A percentile compares a stretch with the other conserved stretches of the same genome.
Conservation (phyloP, 2,888 invertebrate genomes). For the Drosophila villosipedis region DNA sequence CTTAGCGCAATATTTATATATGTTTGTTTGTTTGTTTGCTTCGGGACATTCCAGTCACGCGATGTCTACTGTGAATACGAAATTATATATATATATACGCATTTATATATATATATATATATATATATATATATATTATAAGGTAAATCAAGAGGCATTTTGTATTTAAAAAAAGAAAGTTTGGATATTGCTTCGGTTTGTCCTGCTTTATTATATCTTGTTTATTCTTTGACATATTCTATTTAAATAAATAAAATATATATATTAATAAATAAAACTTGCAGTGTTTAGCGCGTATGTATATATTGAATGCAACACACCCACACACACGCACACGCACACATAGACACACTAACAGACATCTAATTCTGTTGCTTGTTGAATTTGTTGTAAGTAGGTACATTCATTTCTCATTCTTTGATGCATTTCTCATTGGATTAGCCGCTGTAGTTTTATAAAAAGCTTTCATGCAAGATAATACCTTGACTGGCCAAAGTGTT, state of each 20-base stretch:
- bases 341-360: constrained; percentile 27
- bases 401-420: constrained; percentile 74
- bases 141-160: constrained; percentile 8
- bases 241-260: constrained; percentile 80
- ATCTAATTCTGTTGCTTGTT: constrained; percentile 43
- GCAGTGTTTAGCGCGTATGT: constrained; percentile 60
- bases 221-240: constrained; percentile 78
- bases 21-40: constrained; percentile 8
- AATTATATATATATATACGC: constrained; percentile 13
- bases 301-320: constrained; percentile 45
- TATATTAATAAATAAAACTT: constrained; percentile 81
- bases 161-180: constrained; percentile 17
- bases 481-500: constrained; percentile 50
- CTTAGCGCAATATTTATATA: constrained; percentile 49
- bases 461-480: constrained; percentile 64
- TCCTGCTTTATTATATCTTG: constrained; percentile 73
- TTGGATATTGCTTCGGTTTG: constrained; percentile 58
- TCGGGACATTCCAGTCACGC: constrained; percentile 38
- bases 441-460: constrained; percentile 55
- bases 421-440: constrained; percentile 56
- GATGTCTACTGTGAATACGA: constrained; percentile 11
- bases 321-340: constrained; percentile 22
- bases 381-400: constrained; percentile 63
- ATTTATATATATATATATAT: constrained; percentile 3
- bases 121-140: background rate